phyloP scores from a whole-genome alignment of 2,797 vertebrate genomes.

The Dendrocincla tyrannina region DNA sequence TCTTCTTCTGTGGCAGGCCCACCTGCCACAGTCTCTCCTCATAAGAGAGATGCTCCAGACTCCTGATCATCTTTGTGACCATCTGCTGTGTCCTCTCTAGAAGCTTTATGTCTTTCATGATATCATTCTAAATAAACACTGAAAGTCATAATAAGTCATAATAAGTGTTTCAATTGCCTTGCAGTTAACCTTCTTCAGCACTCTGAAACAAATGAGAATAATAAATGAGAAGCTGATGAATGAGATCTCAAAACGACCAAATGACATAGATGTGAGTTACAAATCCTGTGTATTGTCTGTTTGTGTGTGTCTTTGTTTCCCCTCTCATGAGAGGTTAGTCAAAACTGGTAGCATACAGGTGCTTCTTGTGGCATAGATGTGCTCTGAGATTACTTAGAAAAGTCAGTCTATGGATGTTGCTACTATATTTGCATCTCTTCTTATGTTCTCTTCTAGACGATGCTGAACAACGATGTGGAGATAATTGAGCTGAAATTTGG shows the following conservation, averaged over 20 bases:
- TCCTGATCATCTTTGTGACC: not conserved
- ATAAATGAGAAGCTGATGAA: slow-evolving; percentile 59
- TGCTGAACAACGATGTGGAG: slow-evolving; percentile 50
- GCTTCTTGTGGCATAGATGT: not conserved
- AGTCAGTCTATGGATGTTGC: not conserved
- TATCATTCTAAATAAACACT: not conserved
- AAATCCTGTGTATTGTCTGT: not conserved
- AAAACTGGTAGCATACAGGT: not conserved
- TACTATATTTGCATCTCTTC: not conserved
- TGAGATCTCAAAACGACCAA: slow-evolving; percentile 21
- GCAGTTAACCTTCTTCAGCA: slow-evolving; percentile 71
- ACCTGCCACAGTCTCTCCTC: not conserved
- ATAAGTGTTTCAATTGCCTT: not conserved
- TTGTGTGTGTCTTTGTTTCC: not conserved
- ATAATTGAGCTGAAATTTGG: slow-evolving; percentile 53
- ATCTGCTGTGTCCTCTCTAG: not conserved
- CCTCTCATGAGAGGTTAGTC: not conserved
- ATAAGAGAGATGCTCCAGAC: not conserved
- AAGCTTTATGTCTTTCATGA: not conserved
- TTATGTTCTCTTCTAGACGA: slow-evolving; percentile 32
- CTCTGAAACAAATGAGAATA: slow-evolving; percentile 68
- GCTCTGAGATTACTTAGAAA: not conserved
- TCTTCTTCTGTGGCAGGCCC: not conserved
- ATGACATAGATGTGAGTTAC: slow-evolving; percentile 44
- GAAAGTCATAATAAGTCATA: not conserved